These are phyloP conservation scores for Hirtodrosophila cameraria DNA, from an alignment of 2,888 invertebrate species.

Conservation along the genomic window DNA sequence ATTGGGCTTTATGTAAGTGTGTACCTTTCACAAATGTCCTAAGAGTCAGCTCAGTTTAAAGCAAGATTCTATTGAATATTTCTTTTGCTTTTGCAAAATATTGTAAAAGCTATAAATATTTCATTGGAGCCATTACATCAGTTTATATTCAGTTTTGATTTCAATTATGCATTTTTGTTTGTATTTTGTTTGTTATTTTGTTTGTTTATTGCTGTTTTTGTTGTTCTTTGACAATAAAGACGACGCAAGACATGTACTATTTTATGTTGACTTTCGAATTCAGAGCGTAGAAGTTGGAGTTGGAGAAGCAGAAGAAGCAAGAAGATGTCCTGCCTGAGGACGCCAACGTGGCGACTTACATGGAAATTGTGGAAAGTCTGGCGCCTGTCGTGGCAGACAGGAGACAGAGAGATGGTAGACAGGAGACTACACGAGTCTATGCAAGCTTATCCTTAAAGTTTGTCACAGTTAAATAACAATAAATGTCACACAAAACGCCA, in stretches of 20 bases:
- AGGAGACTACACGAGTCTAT: constrained; percentile 47
- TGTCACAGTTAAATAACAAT: constrained; percentile 79
- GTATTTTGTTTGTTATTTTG: background rate
- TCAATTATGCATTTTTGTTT: constrained; percentile 37
- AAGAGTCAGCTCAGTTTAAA: no score
- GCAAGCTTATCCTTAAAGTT: constrained; percentile 75
- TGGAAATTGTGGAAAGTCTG: constrained; percentile 48
- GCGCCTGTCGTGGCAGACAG: constrained; percentile 46
- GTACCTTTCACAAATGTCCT: no score
- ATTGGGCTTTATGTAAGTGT: no score
- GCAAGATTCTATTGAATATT: no score
- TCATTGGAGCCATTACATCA: constrained; percentile 42
- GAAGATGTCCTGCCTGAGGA: background rate
- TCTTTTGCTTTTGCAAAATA: no score
- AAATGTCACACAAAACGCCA: constrained; percentile 79
- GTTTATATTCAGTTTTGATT: constrained; percentile 52
- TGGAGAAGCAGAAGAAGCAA: background rate
- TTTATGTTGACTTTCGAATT: constrained; percentile 54
- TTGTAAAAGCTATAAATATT: constrained; percentile 43
- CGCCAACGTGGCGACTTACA: constrained; percentile 30
- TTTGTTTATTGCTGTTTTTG: background rate
- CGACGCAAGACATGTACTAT: constrained; percentile 31
- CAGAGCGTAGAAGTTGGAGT: no score
- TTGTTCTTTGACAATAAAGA: constrained; percentile 14
- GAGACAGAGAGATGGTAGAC: constrained; percentile 41